Evolutionary conservation across 2,888 invertebrate genomes (phyloP).

Genomic region (Masnerella sp.): DNA sequence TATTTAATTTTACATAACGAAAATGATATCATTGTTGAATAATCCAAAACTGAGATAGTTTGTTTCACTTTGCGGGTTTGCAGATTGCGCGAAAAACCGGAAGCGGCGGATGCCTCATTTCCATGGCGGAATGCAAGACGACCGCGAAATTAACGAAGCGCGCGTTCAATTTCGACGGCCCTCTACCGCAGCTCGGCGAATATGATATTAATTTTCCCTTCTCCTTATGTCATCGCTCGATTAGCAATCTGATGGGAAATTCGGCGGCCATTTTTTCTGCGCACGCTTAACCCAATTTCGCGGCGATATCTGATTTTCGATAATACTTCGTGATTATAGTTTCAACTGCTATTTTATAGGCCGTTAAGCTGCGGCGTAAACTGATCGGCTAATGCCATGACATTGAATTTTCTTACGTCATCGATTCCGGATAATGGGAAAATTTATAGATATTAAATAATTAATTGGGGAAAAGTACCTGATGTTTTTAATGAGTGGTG

Average conservation of each 20-base stretch:
- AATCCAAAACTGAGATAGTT: slow-evolving; percentile 25
- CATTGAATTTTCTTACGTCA: no score
- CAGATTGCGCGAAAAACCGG: slow-evolving; percentile 62
- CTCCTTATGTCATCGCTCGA: slow-evolving; percentile 56
- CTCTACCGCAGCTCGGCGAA: slow-evolving; percentile 63
- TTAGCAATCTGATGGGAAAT: slow-evolving; percentile 53
- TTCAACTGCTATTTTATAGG: no score
- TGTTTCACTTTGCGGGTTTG: slow-evolving; percentile 51
- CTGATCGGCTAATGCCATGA: no score
- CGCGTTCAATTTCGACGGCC: slow-evolving; percentile 67
- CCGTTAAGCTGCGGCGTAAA: no score
- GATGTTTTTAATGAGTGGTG: no score
- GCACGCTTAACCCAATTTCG: no score
- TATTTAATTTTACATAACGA: slow-evolving; percentile 37
- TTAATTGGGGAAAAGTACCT: no score
- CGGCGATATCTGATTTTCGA: no score
- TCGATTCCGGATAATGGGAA: no score
- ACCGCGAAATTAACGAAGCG: slow-evolving; percentile 70
- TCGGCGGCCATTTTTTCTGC: no score
- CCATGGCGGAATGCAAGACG: slow-evolving; percentile 61
- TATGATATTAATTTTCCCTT: slow-evolving; percentile 67
- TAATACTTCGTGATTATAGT: no score
- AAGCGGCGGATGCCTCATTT: slow-evolving; percentile 66
- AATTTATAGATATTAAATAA: no score
- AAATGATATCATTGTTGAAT: slow-evolving; percentile 31